These are phyloP conservation scores for Pasiphila rectangulata DNA, from an alignment of 2,888 invertebrate species.

Conservation along the genomic window DNA sequence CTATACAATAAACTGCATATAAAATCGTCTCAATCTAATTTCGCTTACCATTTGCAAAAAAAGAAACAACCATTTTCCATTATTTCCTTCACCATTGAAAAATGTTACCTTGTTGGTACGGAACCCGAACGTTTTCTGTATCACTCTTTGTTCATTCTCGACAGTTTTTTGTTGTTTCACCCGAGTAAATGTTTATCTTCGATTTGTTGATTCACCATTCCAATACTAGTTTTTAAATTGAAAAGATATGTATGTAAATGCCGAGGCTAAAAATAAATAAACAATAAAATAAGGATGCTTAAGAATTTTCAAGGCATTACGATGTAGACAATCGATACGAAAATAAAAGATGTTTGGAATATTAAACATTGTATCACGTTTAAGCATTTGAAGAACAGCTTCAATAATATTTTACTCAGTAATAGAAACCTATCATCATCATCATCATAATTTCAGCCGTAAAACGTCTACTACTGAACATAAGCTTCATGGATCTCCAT, in stretches of 20 bases:
- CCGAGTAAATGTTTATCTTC: slow-evolving; percentile 55
- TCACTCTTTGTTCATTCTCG: slow-evolving; percentile 1
- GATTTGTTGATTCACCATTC: slow-evolving; percentile 53
- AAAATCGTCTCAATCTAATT: no score
- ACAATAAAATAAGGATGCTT: slow-evolving; percentile 1
- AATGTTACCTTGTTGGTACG: slow-evolving; percentile 1
- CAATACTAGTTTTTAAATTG: slow-evolving; percentile 39
- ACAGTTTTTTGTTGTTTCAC: slow-evolving; percentile 23
- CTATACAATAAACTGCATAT: no score
- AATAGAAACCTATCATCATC: no score
- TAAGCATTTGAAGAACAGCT: no score
- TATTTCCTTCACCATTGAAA: no score
- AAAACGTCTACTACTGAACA: no score
- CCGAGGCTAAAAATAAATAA: slow-evolving; percentile 2
- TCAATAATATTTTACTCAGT: no score
- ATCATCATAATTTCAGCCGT: no score
- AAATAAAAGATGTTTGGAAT: slow-evolving; percentile 6
- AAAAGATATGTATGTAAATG: slow-evolving; percentile 38
- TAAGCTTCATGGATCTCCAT: no score
- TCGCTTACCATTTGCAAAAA: neutral
- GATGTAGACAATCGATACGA: slow-evolving; percentile 11
- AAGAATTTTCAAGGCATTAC: slow-evolving; percentile 6
- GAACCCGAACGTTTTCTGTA: slow-evolving; percentile 26
- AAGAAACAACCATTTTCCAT: neutral
- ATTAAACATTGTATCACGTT: slow-evolving; percentile 1